A percentile compares a stretch with the other conserved stretches of the same genome.
These are phyloP conservation scores for Trinectes maculatus DNA, from an alignment of 2,113 vertebrate species.

Conservation along the genomic window DNA sequence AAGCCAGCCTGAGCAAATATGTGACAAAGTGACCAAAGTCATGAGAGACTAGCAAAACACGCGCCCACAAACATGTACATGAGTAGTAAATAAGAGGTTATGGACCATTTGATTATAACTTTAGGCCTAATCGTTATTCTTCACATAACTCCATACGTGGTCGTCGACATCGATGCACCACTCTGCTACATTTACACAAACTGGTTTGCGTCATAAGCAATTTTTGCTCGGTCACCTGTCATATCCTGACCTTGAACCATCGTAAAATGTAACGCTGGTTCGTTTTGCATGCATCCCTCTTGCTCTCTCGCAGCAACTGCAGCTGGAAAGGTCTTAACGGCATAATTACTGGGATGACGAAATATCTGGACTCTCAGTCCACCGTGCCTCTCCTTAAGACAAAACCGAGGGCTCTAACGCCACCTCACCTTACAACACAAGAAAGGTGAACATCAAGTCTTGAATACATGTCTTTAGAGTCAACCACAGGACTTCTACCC, in stretches of 20 bases:
- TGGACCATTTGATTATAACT: slow-evolving; percentile 71
- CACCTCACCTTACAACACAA: slow-evolving; percentile 55
- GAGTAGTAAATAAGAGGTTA: slow-evolving; percentile 73
- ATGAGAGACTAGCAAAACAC: slow-evolving; percentile 67
- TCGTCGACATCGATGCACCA: slow-evolving; percentile 23
- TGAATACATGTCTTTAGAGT: slow-evolving; percentile 51
- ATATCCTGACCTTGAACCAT: slow-evolving; percentile 3
- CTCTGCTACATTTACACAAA: slow-evolving; percentile 12
- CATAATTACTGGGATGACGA: slow-evolving; percentile 43
- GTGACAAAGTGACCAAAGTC: slow-evolving; percentile 75
- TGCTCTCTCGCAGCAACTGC: slow-evolving; percentile 20
- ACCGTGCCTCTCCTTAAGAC: slow-evolving; percentile 38
- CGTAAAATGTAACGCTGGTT: slow-evolving; percentile 26
- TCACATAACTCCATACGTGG: slow-evolving; percentile 49
- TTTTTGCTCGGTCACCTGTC: slow-evolving; percentile 27
- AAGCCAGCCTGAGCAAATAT: slow-evolving; percentile 60
- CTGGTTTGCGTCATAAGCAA: slow-evolving; percentile 31
- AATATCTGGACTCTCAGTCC: slow-evolving; percentile 43
- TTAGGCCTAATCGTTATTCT: slow-evolving; percentile 68
- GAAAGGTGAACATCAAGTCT: slow-evolving; percentile 26
- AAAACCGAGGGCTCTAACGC: too few species aligned
- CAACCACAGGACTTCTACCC: slow-evolving; percentile 63
- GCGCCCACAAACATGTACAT: slow-evolving; percentile 70
- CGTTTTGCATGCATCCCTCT: slow-evolving; percentile 2
- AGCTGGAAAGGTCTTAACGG: slow-evolving; percentile 41